These are phyloP conservation scores for Bufotes viridis DNA, from an alignment of 2,797 vertebrate genomes.

Conservation along the genomic window DNA sequence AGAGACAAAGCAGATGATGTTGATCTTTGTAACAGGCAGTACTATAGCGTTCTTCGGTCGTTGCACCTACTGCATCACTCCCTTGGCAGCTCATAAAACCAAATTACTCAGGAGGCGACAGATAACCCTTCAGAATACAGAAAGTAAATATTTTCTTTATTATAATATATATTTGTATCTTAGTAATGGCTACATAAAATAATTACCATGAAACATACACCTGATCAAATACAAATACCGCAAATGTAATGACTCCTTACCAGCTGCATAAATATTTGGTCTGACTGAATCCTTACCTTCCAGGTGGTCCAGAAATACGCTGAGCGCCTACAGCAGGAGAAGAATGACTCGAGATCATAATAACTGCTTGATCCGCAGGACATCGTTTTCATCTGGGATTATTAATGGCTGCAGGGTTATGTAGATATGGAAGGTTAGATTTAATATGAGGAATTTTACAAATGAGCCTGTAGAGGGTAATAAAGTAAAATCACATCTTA, in stretches of 20 bases:
- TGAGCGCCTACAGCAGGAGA: background rate
- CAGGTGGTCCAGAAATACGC: background rate
- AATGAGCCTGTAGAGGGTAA: background rate
- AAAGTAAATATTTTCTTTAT: background rate
- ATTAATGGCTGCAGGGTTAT: background rate
- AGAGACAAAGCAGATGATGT: too few relatives aligned
- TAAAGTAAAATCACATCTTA: background rate
- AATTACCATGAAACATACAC: background rate
- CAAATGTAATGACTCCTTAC: background rate
- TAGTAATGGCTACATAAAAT: background rate
- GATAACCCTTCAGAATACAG: background rate
- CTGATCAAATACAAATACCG: background rate
- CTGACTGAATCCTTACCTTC: background rate
- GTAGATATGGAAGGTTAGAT: slow-evolving; percentile 4
- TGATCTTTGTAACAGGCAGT: too few relatives aligned
- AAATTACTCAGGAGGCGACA: background rate
- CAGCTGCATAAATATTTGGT: background rate
- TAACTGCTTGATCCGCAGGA: slow-evolving; percentile 3
- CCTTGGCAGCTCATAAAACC: too few relatives aligned
- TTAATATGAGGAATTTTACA: background rate
- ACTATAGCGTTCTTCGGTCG: too few relatives aligned
- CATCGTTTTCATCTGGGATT: background rate
- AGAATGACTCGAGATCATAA: background rate
- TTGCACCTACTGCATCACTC: too few relatives aligned
- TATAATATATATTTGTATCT: too few relatives aligned